phyloP scores from a whole-genome alignment of 53 echinoderm and acorn worm species.

The Paelopatides confundens region DNA sequence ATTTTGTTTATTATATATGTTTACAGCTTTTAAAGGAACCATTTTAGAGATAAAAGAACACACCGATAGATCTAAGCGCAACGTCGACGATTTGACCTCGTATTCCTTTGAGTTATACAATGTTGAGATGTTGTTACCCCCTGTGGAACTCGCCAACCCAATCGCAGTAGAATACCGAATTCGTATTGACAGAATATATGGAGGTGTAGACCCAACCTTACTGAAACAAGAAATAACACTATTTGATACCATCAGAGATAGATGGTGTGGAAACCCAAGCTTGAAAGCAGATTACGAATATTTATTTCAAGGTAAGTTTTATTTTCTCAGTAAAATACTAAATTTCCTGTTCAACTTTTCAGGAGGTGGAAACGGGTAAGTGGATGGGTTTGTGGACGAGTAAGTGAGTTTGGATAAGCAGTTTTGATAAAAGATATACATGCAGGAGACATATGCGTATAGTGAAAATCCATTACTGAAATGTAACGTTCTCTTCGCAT shows the following conservation, averaged over 20 bases:
- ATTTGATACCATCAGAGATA: background rate
- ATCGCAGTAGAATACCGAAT: slow-evolving; percentile 4
- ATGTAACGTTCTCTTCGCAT: no score
- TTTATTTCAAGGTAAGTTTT: slow-evolving; percentile 9
- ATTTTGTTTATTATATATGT: no score
- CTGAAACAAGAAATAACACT: slow-evolving; percentile 5
- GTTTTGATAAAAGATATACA: no score
- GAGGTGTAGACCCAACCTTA: background rate
- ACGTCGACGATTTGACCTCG: background rate
- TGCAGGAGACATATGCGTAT: no score
- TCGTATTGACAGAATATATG: background rate
- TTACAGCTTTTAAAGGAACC: background rate
- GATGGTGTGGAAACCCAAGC: background rate
- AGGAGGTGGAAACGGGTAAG: no score
- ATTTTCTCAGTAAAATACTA: background rate
- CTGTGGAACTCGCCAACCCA: background rate
- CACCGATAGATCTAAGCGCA: background rate
- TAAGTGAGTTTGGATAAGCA: no score
- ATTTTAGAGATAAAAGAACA: background rate
- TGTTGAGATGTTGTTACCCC: background rate
- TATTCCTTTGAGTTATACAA: background rate
- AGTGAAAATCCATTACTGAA: no score
- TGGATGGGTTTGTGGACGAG: no score
- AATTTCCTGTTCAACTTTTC: no score
- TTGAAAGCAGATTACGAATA: background rate